Conservation (phyloP, 2,888 invertebrate species). For the Drosophila conformis region DNA sequence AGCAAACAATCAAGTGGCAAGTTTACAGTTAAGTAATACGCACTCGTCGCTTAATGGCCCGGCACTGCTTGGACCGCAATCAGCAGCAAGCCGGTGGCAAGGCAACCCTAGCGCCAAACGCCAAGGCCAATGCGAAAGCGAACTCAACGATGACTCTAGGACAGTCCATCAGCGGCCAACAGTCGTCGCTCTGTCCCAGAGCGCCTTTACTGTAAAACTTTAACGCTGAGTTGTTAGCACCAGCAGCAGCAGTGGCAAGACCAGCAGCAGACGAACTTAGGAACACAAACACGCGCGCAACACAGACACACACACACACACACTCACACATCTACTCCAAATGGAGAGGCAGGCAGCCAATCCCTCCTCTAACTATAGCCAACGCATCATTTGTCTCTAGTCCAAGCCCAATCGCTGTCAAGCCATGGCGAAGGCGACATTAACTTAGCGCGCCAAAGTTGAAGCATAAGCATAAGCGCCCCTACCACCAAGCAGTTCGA, state of each 20-base stretch:
- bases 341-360: slow-evolving; percentile 17
- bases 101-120: slow-evolving; percentile 4
- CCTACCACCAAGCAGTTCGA: background rate
- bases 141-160: slow-evolving; percentile 24
- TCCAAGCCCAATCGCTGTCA: slow-evolving; percentile 46
- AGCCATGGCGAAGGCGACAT: slow-evolving; percentile 34
- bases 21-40: slow-evolving; percentile 78
- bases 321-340: slow-evolving; percentile 41
- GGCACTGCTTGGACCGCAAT: slow-evolving; percentile 48
- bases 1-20: slow-evolving; percentile 54
- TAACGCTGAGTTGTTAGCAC: slow-evolving; percentile 73
- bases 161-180: slow-evolving; percentile 71
- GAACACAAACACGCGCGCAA: slow-evolving; percentile 74
- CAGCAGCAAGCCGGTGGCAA: slow-evolving; percentile 19
- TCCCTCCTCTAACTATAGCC: slow-evolving; percentile 9
- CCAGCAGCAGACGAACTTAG: slow-evolving; percentile 68
- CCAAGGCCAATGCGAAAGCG: slow-evolving; percentile 1
- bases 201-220: slow-evolving; percentile 80
- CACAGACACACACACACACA: slow-evolving; percentile 34
- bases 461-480: slow-evolving; percentile 2
- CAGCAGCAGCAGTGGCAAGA: slow-evolving; percentile 53
- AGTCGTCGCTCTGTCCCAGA: slow-evolving; percentile 60
- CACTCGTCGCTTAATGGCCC: slow-evolving; percentile 72
- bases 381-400: slow-evolving; percentile 42
- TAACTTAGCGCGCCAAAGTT: slow-evolving; percentile 37